Base-by-base conservation (phyloP, 2,888 invertebrate species). In the Mimumesa dahlbomi region DNA sequence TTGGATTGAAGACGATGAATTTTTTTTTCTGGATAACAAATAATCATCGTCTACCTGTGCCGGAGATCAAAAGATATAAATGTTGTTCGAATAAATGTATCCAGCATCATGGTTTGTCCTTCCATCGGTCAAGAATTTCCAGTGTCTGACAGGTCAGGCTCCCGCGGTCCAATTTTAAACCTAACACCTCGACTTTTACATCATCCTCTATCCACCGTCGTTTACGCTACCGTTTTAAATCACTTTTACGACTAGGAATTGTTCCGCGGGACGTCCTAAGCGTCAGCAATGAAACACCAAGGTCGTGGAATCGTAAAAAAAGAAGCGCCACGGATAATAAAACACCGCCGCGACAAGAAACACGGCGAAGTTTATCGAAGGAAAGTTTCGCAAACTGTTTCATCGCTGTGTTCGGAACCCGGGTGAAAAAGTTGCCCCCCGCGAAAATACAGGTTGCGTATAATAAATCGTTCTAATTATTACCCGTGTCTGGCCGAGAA, bases 231-330 rank as follows among this genome's bases (percentile, higher is more conserved):
- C 38, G 45, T 63, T 61, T 67, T 67, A 73, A 66, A 67, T 63
- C 67, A 54, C 36, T 54, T 72, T 73, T 72, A 73, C 66, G 73
- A 62, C 29, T 18, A 18, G 45, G 46, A 19, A 52, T 46, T 52
- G 69, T 52, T 58, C 40, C n/a, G 49, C 50, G 14, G 29, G 22
- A 29, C 54, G 22, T 45, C 36, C 56, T 25, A 46, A 49, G 42
- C 50, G 57, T 13, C 31, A 22, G 38, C 22, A 18, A 29, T 18
- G 46, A 7, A 42, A 13, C 57, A 3, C 14, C 43, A 58, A 59
- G 63, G 63, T 71, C 70, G 18, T 2, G 14, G 29, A 40, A 40
- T 5, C 50, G 7, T 54, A 68, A 45, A 68, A 56, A 29, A 11
- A 19, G 3, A 7, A 25, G 25, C 3, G 25, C 46, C 3, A n/a